These are phyloP conservation scores for Menidia menidia DNA, from an alignment of 2,797 vertebrate genomes.

Conservation along the genomic window DNA sequence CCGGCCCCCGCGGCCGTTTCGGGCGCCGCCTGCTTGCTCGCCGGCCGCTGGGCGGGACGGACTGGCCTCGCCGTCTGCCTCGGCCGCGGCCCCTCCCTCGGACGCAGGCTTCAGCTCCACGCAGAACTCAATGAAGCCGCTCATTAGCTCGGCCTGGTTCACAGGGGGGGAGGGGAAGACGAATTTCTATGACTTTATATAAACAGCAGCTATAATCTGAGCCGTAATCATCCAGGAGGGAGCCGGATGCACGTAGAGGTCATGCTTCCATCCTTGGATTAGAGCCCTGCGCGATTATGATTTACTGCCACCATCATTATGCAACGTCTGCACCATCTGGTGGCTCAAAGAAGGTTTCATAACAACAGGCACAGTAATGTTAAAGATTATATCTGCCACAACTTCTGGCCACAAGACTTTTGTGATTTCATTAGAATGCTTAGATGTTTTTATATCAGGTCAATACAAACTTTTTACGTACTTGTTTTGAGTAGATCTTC, in stretches of 20 bases:
- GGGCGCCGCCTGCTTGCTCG: conserved; percentile 29
- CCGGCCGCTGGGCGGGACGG: conserved; percentile 45
- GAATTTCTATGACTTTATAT: not conserved
- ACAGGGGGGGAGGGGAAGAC: not conserved
- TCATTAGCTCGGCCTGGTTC: conserved; percentile 92
- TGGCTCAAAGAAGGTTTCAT: conserved; percentile 21
- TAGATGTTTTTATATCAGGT: not conserved
- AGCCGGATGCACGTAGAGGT: not conserved
- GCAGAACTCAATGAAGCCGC: conserved; percentile 92
- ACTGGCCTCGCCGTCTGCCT: conserved; percentile 50
- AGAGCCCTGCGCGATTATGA: conserved; percentile 27
- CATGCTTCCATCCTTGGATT: conserved; percentile 22
- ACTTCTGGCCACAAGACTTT: not conserved
- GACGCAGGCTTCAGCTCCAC: conserved; percentile 86
- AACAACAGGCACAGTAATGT: not conserved
- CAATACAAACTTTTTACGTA: conserved; percentile 36
- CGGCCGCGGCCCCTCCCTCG: conserved; percentile 56
- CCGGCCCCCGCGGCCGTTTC: conserved; percentile 70
- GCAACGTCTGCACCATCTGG: conserved; percentile 40
- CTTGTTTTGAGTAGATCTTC: conserved; percentile 95
- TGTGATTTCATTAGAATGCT: not conserved
- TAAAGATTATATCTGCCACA: conserved; percentile 25
- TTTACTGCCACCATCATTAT: conserved; percentile 27
- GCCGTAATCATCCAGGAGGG: conserved; percentile 19
- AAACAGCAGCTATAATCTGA: conserved; percentile 6